Conservation (phyloP, 2,113 vertebrate genomes). For the Piaya cayana region DNA sequence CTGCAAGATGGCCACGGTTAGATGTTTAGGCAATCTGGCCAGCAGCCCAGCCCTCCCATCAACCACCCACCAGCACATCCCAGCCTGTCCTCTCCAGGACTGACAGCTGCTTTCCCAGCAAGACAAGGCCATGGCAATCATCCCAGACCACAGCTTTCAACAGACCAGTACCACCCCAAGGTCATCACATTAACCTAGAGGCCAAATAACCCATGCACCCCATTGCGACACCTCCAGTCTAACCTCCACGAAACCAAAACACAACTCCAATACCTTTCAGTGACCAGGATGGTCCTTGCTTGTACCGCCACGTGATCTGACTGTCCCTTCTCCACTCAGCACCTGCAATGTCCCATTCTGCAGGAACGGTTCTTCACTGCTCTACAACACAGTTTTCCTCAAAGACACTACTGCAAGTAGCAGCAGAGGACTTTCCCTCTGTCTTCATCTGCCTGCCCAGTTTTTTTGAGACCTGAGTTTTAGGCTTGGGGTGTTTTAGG, state of each 20-base stretch:
- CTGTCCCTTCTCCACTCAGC: accelerated
- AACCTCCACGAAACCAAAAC: neutral
- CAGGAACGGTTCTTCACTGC: neutral
- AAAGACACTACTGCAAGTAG: neutral
- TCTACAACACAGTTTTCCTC: accelerated
- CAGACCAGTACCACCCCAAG: neutral
- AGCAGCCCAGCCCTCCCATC: neutral
- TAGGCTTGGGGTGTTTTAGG: neutral
- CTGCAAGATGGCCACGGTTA: neutral
- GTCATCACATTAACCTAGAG: neutral
- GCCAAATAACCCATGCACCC: neutral
- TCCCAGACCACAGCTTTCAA: neutral
- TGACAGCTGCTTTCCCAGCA: neutral
- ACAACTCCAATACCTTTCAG: neutral
- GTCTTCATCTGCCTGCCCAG: neutral
- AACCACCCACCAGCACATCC: neutral
- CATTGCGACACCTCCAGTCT: neutral
- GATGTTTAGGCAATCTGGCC: neutral
- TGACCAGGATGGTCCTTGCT: neutral
- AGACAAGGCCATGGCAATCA: neutral
- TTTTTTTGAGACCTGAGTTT: neutral
- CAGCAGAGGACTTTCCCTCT: neutral
- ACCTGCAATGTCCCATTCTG: neutral
- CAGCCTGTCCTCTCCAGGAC: neutral
- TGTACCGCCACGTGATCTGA: neutral